A percentile compares a stretch with the other conserved stretches of the same genome.
phyloP scores from a whole-genome alignment of 2,888 invertebrate species.

The Yponomeuta malinellus region DNA sequence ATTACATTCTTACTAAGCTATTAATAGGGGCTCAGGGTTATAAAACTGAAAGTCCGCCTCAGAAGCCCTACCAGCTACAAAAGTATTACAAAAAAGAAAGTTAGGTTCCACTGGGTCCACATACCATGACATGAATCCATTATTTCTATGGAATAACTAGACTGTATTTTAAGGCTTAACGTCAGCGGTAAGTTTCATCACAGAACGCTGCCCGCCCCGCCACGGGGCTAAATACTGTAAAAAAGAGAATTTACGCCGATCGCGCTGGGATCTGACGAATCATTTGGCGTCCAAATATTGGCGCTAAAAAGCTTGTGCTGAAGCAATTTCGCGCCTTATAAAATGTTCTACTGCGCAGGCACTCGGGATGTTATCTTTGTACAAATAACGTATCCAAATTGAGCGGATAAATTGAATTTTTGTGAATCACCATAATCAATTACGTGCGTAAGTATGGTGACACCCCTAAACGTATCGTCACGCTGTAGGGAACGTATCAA shows the following conservation, averaged over 20 bases:
- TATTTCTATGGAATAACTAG: not conserved
- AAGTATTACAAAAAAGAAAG: not conserved
- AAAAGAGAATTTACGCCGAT: conserved; percentile 7
- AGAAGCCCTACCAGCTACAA: not conserved
- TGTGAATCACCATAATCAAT: not conserved
- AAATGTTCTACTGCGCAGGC: conserved; percentile 10
- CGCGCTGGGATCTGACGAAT: conserved; percentile 5
- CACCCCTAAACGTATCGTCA: conserved; percentile 1
- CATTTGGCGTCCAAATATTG: conserved; percentile 12
- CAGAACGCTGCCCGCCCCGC: not conserved
- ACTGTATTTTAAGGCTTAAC: not conserved
- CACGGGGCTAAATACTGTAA: conserved; percentile 5
- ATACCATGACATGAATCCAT: not conserved
- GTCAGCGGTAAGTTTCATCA: not conserved
- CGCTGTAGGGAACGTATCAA: not conserved
- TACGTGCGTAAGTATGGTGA: not conserved
- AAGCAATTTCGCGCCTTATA: conserved; percentile 12
- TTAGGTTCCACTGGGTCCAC: not conserved
- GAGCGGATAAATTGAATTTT: not conserved
- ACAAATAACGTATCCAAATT: not conserved
- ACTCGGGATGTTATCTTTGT: not conserved
- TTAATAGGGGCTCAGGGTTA: not conserved
- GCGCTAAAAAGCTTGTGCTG: conserved; percentile 10
- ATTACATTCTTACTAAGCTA: not conserved
- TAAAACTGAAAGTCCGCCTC: not conserved